A percentile compares a stretch with the other conserved stretches of the same genome.
These are phyloP conservation scores for Corvus cornix DNA, from an alignment of 2,113 vertebrate species.

Conservation along the genomic window DNA sequence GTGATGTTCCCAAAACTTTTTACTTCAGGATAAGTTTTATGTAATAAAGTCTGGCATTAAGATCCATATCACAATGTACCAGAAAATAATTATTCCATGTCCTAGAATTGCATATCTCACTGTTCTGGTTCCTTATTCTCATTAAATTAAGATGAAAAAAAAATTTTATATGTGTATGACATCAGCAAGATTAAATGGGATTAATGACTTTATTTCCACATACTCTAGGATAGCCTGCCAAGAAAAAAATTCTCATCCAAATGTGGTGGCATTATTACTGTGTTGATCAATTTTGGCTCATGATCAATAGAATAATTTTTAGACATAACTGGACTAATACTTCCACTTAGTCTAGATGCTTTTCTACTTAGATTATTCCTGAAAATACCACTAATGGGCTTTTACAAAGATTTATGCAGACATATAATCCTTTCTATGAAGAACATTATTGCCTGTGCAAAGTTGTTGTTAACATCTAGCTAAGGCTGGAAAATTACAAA, in stretches of 20 bases:
- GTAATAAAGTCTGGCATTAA: neutral
- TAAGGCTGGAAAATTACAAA: neutral
- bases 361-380: slow-evolving; percentile 40
- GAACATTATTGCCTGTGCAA: neutral
- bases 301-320: slow-evolving; percentile 35
- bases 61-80: neutral
- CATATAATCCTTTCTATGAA: slow-evolving; percentile 14
- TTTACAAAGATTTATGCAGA: slow-evolving; percentile 39
- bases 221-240: neutral
- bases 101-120: neutral
- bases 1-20: neutral
- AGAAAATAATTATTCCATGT: neutral
- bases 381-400: slow-evolving; percentile 33
- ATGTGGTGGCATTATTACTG: neutral
- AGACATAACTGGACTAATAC: slow-evolving; percentile 31
- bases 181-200: slow-evolving; percentile 10
- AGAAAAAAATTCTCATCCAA: neutral
- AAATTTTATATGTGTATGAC: neutral
- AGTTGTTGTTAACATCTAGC: neutral
- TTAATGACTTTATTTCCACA: slow-evolving; percentile 8
- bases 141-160: neutral
- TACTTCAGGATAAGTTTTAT: neutral
- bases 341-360: slow-evolving; percentile 27
- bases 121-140: neutral
- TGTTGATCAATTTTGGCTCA: slow-evolving; percentile 13